Conservation (phyloP, 2,888 invertebrate genomes). For the Tiliacea citrago region DNA sequence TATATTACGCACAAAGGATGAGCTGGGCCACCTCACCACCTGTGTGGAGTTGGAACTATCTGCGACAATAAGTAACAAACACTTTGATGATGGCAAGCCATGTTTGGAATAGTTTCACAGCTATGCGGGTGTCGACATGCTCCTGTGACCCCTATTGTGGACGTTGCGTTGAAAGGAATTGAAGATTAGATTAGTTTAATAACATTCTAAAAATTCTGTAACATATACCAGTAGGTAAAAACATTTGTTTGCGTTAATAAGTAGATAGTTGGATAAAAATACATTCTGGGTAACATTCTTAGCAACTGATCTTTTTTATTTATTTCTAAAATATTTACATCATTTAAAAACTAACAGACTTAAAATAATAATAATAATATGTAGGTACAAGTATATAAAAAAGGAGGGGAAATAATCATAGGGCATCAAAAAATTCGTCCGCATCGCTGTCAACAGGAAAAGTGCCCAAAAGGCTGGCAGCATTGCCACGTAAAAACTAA, state of each 20-base stretch:
- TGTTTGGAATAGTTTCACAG: slow-evolving; percentile 61
- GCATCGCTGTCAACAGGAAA: too few species aligned
- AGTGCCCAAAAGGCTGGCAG: too few species aligned
- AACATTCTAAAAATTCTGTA: not conserved
- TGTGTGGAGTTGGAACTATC: slow-evolving; percentile 64
- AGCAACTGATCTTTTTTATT: too few species aligned
- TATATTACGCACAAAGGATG: slow-evolving; percentile 65
- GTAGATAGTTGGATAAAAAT: not conserved
- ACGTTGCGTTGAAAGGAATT: not conserved
- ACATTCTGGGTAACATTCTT: not conserved
- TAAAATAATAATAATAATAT: too few species aligned
- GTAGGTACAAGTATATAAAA: too few species aligned
- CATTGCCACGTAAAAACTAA: too few species aligned
- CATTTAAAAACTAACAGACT: too few species aligned
- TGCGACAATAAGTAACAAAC: slow-evolving; percentile 60
- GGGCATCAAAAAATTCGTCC: too few species aligned
- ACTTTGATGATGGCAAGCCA: slow-evolving; percentile 59
- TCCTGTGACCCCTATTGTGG: slow-evolving; percentile 16
- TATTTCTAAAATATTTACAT: too few species aligned
- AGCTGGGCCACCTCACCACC: slow-evolving; percentile 46
- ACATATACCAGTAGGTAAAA: not conserved
- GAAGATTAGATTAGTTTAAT: slow-evolving; percentile 29
- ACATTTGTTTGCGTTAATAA: not conserved
- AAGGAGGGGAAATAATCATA: too few species aligned
- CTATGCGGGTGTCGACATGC: slow-evolving; percentile 55